Conservation (phyloP, 2,113 vertebrate species). For the Rattus norvegicus region DNA sequence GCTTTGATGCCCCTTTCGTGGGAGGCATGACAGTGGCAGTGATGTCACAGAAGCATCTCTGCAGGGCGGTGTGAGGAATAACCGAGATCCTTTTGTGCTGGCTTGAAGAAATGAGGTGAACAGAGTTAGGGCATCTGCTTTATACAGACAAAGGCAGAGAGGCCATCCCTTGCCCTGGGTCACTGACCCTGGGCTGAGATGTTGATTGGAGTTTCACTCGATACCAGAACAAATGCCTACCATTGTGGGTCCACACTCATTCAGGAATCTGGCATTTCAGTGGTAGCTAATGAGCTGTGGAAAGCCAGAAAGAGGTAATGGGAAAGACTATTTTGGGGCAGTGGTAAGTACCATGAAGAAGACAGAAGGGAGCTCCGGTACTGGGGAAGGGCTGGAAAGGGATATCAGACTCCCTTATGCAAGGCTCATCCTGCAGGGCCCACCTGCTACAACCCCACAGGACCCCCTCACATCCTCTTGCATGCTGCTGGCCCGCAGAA, state of each 20-base stretch:
- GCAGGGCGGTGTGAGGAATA: neutral
- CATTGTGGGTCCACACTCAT: neutral
- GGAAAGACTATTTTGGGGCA: neutral
- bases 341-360: neutral
- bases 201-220: too few species aligned
- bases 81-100: neutral
- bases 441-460: too few species aligned
- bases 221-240: neutral
- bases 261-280: neutral
- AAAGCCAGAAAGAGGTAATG: too few species aligned
- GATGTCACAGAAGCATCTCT: neutral
- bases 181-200: neutral
- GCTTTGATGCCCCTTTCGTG: neutral
- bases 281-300: neutral
- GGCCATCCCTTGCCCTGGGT: neutral
- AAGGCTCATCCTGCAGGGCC: neutral
- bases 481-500: fast-evolving
- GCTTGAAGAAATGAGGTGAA: neutral
- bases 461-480: fast-evolving
- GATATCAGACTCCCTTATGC: fast-evolving
- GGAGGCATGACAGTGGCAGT: too few species aligned
- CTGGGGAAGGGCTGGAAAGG: fast-evolving
- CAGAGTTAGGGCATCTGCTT: neutral
- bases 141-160: neutral
- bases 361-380: neutral